phyloP scores from a whole-genome alignment of 2,113 vertebrate species.

The Macquaria australasica region DNA sequence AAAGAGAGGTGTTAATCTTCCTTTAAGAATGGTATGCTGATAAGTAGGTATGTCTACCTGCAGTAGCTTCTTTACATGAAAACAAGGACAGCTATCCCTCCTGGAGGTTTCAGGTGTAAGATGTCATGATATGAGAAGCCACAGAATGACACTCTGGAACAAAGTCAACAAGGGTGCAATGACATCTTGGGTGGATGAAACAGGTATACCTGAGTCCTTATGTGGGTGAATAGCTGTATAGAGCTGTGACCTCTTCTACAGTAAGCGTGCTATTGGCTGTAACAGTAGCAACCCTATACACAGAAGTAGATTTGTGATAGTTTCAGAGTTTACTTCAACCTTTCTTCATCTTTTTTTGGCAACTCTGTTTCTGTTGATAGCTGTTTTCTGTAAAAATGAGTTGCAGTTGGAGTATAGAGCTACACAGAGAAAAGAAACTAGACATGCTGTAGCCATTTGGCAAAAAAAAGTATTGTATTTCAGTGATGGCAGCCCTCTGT shows the following conservation, averaged over 20 bases:
- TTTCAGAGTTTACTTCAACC: background rate
- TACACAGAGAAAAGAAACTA: background rate
- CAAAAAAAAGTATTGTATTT: background rate
- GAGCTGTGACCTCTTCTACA: background rate
- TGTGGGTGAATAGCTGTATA: background rate
- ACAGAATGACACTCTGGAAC: too few species aligned
- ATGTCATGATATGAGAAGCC: too few species aligned
- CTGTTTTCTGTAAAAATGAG: background rate
- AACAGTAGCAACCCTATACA: background rate
- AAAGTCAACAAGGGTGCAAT: too few species aligned
- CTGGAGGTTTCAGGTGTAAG: too few species aligned
- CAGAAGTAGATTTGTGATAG: background rate
- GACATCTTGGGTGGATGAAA: too few species aligned
- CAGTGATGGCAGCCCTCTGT: background rate
- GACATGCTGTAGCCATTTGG: background rate
- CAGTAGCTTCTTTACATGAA: background rate
- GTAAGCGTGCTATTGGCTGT: background rate
- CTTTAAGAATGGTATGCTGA: too few species aligned
- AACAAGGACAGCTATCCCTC: background rate
- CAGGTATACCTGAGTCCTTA: background rate
- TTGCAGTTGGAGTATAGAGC: background rate
- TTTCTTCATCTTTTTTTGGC: background rate
- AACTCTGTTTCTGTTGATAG: background rate
- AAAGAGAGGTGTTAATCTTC: too few species aligned
- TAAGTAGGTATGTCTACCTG: background rate